These are phyloP conservation scores for Tachina lurida DNA, from an alignment of 2,888 invertebrate genomes.

Conservation along the genomic window DNA sequence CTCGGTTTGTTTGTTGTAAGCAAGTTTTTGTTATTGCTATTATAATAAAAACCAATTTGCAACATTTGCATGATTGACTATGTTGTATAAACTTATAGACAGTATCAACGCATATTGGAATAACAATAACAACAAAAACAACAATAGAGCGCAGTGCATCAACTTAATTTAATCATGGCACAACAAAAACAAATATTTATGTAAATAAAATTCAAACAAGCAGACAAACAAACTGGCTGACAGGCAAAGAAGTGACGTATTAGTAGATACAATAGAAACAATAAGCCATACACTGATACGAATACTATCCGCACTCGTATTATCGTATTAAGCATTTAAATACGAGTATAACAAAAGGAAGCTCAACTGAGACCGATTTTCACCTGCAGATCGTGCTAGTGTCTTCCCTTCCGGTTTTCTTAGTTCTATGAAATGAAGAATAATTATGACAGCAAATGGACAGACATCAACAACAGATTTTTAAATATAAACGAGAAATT, in stretches of 20 bases:
- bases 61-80: constrained; percentile 72
- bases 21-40: constrained; percentile 40
- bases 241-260: constrained; percentile 2
- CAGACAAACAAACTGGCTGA: constrained; percentile 9
- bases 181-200: constrained; percentile 76
- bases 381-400: not conserved
- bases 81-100: constrained; percentile 54
- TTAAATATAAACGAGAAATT: constrained; percentile 2
- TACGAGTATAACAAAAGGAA: constrained; percentile 5
- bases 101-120: constrained; percentile 35
- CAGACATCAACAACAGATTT: constrained; percentile 42
- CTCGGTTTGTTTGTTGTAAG: constrained; percentile 33
- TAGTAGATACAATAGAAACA: constrained; percentile 53
- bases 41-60: constrained; percentile 70
- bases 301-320: constrained; percentile 33
- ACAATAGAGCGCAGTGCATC: constrained; percentile 75
- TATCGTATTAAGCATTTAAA: constrained; percentile 64
- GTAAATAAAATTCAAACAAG: constrained; percentile 72
- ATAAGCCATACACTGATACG: constrained; percentile 61
- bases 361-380: constrained; percentile 4
- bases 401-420: not conserved
- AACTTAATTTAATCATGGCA: constrained; percentile 80
- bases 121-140: constrained; percentile 23
- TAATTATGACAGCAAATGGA: constrained; percentile 28
- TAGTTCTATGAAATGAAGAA: not conserved